phyloP scores from a whole-genome alignment of 1,140 invertebrate species.

The Drosophila cardini region DNA sequence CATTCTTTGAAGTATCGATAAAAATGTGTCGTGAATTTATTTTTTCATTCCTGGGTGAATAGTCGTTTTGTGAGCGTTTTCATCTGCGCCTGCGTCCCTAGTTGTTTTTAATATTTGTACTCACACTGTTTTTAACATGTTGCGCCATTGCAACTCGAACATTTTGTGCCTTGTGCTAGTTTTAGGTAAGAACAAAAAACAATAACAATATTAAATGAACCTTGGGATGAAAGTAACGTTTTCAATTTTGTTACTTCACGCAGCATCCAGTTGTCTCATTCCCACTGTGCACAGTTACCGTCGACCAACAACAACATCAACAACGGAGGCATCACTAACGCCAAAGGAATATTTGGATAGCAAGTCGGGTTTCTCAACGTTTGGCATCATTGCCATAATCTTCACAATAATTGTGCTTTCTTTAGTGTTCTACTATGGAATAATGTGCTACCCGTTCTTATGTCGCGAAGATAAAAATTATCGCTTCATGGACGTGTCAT shows the following conservation, averaged over 20 bases:
- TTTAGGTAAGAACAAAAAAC: slow-evolving; percentile 49
- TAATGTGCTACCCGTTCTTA: slow-evolving; percentile 87
- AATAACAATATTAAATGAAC: slow-evolving; percentile 1
- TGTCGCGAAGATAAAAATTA: slow-evolving; percentile 87
- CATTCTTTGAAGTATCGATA: slow-evolving; percentile 18
- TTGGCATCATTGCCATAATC: slow-evolving; percentile 86
- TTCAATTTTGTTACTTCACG: background rate
- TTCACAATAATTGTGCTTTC: slow-evolving; percentile 86
- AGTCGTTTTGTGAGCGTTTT: slow-evolving; percentile 37
- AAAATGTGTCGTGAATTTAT: slow-evolving; percentile 28
- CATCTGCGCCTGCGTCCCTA: slow-evolving; percentile 60
- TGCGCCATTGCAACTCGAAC: slow-evolving; percentile 45
- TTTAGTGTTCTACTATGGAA: slow-evolving; percentile 87
- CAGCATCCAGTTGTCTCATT: slow-evolving; percentile 67
- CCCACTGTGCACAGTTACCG: slow-evolving; percentile 41
- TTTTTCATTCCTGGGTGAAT: slow-evolving; percentile 43
- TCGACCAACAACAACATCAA: slow-evolving; percentile 48
- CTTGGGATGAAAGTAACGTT: slow-evolving; percentile 21
- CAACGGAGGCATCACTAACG: slow-evolving; percentile 57
- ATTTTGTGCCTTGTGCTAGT: slow-evolving; percentile 53
- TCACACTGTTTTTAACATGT: slow-evolving; percentile 54
- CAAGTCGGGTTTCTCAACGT: slow-evolving; percentile 86
- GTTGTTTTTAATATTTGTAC: slow-evolving; percentile 12
- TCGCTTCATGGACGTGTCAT: slow-evolving; percentile 87
- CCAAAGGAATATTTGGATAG: slow-evolving; percentile 84